phyloP scores from a whole-genome alignment of 2,797 vertebrate genomes.

The Anisognathus igniventris region DNA sequence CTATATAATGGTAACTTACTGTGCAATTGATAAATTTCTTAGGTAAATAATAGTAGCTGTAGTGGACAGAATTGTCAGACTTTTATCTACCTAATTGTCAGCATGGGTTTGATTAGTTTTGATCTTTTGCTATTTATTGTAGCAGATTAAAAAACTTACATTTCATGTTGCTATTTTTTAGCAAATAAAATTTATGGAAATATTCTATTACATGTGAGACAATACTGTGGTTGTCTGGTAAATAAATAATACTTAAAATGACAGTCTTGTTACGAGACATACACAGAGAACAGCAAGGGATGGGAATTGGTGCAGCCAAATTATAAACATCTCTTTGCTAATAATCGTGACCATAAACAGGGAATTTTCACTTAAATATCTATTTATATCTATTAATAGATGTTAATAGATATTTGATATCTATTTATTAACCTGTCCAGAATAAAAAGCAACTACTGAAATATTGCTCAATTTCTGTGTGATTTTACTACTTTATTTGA shows the following conservation, averaged over 20 bases:
- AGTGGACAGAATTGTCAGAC: slow-evolving; percentile 5
- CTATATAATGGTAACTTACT: background rate
- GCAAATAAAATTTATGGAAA: background rate
- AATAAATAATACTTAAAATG: slow-evolving; percentile 46
- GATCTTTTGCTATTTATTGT: background rate
- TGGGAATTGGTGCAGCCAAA: background rate
- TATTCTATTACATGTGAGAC: background rate
- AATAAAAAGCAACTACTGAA: background rate
- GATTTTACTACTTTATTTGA: background rate
- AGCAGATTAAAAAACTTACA: background rate
- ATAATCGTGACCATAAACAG: background rate
- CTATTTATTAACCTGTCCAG: background rate
- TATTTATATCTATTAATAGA: background rate
- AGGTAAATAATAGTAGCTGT: slow-evolving; percentile 1
- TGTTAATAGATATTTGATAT: too few relatives aligned
- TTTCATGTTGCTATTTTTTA: slow-evolving; percentile 25
- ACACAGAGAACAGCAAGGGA: background rate
- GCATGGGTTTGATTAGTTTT: background rate
- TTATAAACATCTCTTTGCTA: background rate
- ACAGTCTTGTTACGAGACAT: background rate
- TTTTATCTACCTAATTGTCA: background rate
- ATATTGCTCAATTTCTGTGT: background rate
- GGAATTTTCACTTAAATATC: background rate
- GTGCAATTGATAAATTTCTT: background rate
- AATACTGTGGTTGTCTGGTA: background rate